phyloP scores from a whole-genome alignment of 2,797 vertebrate genomes.

The Naso thynnoides region DNA sequence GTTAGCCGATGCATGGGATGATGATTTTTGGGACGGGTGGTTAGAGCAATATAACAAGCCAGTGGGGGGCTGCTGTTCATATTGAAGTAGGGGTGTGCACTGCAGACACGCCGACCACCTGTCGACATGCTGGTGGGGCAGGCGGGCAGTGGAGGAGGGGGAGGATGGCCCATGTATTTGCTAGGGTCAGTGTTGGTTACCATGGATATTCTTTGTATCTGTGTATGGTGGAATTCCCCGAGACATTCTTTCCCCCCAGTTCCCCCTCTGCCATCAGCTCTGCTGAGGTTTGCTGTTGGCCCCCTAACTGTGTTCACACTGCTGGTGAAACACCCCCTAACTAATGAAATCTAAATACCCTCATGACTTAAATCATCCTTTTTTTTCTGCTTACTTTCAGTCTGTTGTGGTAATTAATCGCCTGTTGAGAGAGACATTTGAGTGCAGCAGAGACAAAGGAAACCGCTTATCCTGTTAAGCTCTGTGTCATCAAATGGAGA shows the following conservation, averaged over 20 bases:
- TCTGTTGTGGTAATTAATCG: constrained; percentile 74
- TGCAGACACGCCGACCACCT: constrained; percentile 76
- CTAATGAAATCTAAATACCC: constrained; percentile 81
- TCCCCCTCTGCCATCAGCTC: constrained; percentile 25
- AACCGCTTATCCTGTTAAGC: constrained; percentile 65
- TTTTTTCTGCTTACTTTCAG: constrained; percentile 53
- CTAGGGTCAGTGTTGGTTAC: constrained; percentile 67
- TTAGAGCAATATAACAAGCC: constrained; percentile 16
- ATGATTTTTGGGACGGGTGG: constrained; percentile 11
- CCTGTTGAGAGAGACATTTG: constrained; percentile 59
- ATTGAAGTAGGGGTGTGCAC: constrained; percentile 48
- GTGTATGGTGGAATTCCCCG: constrained; percentile 65
- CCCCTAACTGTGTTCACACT: constrained; percentile 58
- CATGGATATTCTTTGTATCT: constrained; percentile 68
- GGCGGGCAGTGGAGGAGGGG: constrained; percentile 36
- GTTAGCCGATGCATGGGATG: background rate
- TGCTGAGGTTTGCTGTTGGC: constrained; percentile 43
- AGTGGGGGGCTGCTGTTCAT: constrained; percentile 36
- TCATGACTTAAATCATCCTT: constrained; percentile 58
- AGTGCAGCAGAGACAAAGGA: constrained; percentile 57
- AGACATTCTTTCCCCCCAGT: constrained; percentile 22
- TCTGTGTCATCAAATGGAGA: constrained; percentile 41
- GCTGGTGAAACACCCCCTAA: constrained; percentile 68
- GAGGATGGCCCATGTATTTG: constrained; percentile 48
- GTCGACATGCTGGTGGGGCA: constrained; percentile 63